phyloP scores from a whole-genome alignment of 2,113 vertebrate genomes.

The Hoplias malabaricus region DNA sequence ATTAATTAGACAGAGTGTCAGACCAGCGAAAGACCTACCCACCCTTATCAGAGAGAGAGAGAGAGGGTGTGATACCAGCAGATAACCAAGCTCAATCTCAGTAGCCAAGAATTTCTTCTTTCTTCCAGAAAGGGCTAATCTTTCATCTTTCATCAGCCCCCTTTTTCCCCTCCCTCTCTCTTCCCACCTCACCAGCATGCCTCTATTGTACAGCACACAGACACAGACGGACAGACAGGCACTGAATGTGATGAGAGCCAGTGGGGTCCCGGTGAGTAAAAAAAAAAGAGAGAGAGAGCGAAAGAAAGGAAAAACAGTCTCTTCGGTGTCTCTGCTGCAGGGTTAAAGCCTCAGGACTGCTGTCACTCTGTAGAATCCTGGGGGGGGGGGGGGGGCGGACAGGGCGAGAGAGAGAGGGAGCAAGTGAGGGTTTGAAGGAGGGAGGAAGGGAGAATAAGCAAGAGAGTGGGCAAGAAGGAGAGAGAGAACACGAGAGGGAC shows the following conservation, averaged over 20 bases:
- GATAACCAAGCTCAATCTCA: constrained; percentile 38
- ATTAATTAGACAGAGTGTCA: constrained; percentile 15
- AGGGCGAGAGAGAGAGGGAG: background rate
- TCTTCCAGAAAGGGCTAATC: constrained; percentile 29
- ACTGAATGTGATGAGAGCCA: constrained; percentile 37
- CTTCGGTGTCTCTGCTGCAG: constrained; percentile 3
- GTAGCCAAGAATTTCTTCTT: constrained; percentile 29
- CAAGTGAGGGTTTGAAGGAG: background rate
- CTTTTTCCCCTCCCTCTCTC: constrained; percentile 22
- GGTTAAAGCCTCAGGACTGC: constrained; percentile 31
- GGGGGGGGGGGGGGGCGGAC: background rate
- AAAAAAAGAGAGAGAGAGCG: constrained; percentile 33
- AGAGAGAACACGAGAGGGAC: background rate
- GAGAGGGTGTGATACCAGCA: constrained; percentile 41
- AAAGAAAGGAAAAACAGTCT: background rate
- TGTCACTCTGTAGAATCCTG: constrained; percentile 39
- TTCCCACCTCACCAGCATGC: constrained; percentile 10
- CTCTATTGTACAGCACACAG: constrained; percentile 24
- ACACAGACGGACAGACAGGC: constrained; percentile 36
- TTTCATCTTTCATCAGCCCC: constrained; percentile 39
- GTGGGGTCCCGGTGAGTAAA: constrained; percentile 20
- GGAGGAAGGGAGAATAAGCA: background rate
- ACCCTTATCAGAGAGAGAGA: constrained; percentile 6
- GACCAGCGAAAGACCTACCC: constrained; percentile 5
- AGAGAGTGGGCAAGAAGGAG: background rate